Base-by-base conservation (phyloP, 2,888 invertebrate species). In the Leucoma salicis region DNA sequence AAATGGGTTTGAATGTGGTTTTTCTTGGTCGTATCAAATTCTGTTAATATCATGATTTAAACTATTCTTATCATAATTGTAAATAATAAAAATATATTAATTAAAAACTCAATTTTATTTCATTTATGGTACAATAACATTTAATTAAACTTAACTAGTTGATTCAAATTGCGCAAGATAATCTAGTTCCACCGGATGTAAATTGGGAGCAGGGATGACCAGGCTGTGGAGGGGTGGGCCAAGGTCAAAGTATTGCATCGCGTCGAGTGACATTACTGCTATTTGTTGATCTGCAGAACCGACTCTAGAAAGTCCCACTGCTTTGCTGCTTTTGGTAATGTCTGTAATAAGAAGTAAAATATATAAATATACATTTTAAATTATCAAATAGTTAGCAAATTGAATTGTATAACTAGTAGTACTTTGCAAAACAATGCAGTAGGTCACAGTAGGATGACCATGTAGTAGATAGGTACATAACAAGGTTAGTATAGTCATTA, bases 191-290 rank as follows among this genome's bases (percentile, higher is more conserved):
- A 99, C 81, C 7, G 97, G 97, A 91, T 99, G 99, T 76, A 98
- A 88, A 46, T 86, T 81, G 56, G 93, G 91, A 28, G 95, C 96
- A 47, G 96, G 94, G 66, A 99, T 94, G 39, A 99, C 94, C 31
- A 99, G 91, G 31, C 97, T 99, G 86, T 99, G 99, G 31, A 99
- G 91, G 1, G 99, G 99, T 25, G 92, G 91, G 3, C 99, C 99
- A 51, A 99, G 88, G 69, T 96, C 93, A 31, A 81, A 79, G 13
- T 82, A 67, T 35, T 90, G 81, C 96, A 99, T 95, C 54, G 94
- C 91, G 51, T 91, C 78, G 49, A 99, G 83, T 7, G 94, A 91
- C 67, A 93, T 93, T 27, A 93, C 94, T 10, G 92, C 84, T 62
- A 99, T 96, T 68, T 92, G 86, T 83, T 97, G 97, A 66, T 94